Percentiles rank a stretch among this genome's conserved stretches.
These are phyloP conservation scores for Pachycephus smyrnensis DNA, from an alignment of 2,888 invertebrate species.

Conservation along the genomic window DNA sequence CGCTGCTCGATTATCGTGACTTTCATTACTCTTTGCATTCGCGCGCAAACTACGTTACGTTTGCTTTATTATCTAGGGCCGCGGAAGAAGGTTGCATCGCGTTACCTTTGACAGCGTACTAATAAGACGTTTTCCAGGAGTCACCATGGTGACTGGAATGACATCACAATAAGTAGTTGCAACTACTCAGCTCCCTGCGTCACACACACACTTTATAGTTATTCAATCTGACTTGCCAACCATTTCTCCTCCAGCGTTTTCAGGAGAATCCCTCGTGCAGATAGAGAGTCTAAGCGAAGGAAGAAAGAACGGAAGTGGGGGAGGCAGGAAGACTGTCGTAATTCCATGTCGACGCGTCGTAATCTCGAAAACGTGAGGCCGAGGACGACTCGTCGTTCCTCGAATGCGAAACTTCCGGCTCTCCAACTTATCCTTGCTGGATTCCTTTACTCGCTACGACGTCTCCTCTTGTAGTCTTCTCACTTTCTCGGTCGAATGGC, in stretches of 20 bases:
- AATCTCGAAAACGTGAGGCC: constrained; percentile 29
- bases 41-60: constrained; percentile 42
- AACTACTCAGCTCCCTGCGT: too few species aligned
- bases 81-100: too few species aligned
- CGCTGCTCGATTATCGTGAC: constrained; percentile 38
- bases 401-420: constrained; percentile 8
- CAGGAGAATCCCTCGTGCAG: background rate
- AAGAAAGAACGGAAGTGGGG: constrained; percentile 16
- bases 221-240: too few species aligned
- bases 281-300: background rate
- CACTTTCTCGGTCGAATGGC: constrained; percentile 6
- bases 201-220: too few species aligned
- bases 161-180: too few species aligned
- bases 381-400: background rate
- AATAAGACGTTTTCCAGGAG: too few species aligned
- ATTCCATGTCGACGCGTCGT: constrained; percentile 32
- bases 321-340: constrained; percentile 27
- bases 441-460: constrained; percentile 26
- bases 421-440: constrained; percentile 31
- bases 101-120: too few species aligned
- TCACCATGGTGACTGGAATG: too few species aligned
- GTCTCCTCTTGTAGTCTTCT: constrained; percentile 23
- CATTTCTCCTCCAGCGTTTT: too few species aligned
- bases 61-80: constrained; percentile 4
- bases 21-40: constrained; percentile 43